A percentile compares a stretch with the other conserved stretches of the same genome.
These are phyloP conservation scores for Drosophila austrosaltans DNA, from an alignment of 2,888 invertebrate species.

Conservation along the genomic window DNA sequence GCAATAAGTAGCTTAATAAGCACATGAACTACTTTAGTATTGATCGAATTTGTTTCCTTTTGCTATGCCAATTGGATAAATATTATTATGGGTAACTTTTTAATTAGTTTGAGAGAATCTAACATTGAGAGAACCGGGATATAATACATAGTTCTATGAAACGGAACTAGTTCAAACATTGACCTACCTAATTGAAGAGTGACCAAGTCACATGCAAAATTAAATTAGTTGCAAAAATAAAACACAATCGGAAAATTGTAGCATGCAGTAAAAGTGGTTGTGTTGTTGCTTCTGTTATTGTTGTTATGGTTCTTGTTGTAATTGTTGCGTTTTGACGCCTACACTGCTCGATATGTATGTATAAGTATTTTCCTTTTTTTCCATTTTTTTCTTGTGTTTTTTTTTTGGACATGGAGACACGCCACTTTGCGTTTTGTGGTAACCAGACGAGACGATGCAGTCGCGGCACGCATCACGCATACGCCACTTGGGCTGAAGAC, in stretches of 20 bases:
- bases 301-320: conserved; percentile 53
- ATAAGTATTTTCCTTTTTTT: conserved; percentile 25
- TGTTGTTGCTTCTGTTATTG: conserved; percentile 17
- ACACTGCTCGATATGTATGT: conserved; percentile 35
- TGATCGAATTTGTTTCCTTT: no score
- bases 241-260: conserved; percentile 45
- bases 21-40: no score
- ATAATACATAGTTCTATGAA: neutral
- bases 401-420: conserved; percentile 70
- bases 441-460: conserved; percentile 35
- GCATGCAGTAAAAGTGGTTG: conserved; percentile 60
- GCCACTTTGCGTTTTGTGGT: conserved; percentile 70
- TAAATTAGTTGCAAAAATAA: conserved; percentile 49
- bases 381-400: conserved; percentile 27
- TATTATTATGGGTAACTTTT: no score
- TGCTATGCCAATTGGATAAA: no score
- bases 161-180: conserved; percentile 14
- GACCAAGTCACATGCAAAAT: conserved; percentile 52
- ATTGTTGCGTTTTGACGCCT: conserved; percentile 69
- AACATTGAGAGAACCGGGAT: neutral
- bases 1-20: no score
- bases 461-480: conserved; percentile 74
- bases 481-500: conserved; percentile 45
- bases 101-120: no score
- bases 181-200: conserved; percentile 18